Percentiles rank a stretch among this genome's conserved stretches.
Conservation (phyloP, 1,140 invertebrate species). For the Heliothis virescens region DNA sequence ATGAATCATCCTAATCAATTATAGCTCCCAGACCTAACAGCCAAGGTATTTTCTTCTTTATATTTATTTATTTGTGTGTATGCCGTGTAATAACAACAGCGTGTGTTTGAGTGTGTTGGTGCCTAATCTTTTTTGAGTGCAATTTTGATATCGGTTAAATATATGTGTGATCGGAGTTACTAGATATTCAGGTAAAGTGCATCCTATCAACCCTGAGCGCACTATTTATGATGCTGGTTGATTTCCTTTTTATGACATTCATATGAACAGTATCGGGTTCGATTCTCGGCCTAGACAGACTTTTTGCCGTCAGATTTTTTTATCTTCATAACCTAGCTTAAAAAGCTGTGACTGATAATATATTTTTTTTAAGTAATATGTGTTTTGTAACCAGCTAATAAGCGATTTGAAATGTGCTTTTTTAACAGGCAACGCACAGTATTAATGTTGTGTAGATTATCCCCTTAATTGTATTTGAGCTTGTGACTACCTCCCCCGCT, state of each 20-base stretch:
- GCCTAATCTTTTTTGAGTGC: background rate
- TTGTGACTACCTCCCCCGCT: background rate
- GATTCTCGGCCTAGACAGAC: too few species aligned
- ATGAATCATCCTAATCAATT: constrained; percentile 22
- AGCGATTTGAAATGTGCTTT: background rate
- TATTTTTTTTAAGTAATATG: too few species aligned
- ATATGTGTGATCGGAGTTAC: too few species aligned
- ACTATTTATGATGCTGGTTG: too few species aligned
- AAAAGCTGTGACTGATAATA: too few species aligned
- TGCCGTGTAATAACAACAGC: background rate
- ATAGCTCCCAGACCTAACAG: constrained; percentile 7
- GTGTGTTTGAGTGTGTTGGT: constrained; percentile 28
- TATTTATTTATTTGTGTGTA: constrained; percentile 9
- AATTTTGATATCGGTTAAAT: background rate
- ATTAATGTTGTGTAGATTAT: background rate
- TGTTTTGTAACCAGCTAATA: background rate
- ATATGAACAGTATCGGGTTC: too few species aligned
- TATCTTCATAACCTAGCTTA: too few species aligned
- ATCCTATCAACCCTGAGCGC: too few species aligned
- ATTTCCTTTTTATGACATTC: too few species aligned
- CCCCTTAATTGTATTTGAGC: background rate
- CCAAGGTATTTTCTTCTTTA: constrained; percentile 9
- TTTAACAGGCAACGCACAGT: background rate
- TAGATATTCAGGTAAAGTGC: too few species aligned
- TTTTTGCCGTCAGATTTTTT: too few species aligned